Base-by-base conservation (phyloP, 2,888 invertebrate genomes). In the Blera fallax region DNA sequence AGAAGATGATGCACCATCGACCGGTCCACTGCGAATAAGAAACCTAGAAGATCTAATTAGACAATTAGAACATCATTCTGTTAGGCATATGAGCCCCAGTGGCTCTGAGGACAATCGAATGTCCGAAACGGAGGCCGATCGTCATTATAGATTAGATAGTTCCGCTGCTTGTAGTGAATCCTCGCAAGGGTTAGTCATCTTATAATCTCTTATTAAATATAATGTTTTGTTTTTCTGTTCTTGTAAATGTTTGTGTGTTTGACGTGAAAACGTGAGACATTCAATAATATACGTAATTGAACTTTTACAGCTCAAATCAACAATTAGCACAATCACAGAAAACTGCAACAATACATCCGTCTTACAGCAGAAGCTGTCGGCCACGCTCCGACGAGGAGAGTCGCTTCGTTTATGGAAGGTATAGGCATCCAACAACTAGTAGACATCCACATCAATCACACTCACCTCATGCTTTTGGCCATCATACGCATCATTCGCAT, bases 21-120 rank as follows among this genome's bases (percentile, higher is more conserved):
- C 96, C 14, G 96, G 96, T n/a, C 96, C 97, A 52, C 95, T 97
- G 90, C 94, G 98, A 88, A 98, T 98, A 91, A 94, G 98, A 88
- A 98, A 97, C 92, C 93, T 98, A 87, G 98, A 98, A 92, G 98
- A 98, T 92, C 94, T 98, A 85, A 97, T 98, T 90, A 93, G 97
- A 72, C 97, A 97, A 92, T 93, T 97, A 89, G 97, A 97, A 91
- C 96, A 97, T 91, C 97, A 97, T 92, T 96, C 97, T 88, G 94
- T 95, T 87, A 94, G 97, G 21, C 97, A 97, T 92, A 96, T 97
- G 96, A 97, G 97, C 90, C 97, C 97, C 64, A 96, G 96, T 88
- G 97, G 97, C 83, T 97, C 97, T 16, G 97, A 97, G 91, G 98
- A 98, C 90, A 97, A 97, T 90, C 92, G 93, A 88, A 93, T 94